Evolutionary conservation across 2,113 vertebrate genomes (phyloP).

Genomic region (Oryzias celebensis): DNA sequence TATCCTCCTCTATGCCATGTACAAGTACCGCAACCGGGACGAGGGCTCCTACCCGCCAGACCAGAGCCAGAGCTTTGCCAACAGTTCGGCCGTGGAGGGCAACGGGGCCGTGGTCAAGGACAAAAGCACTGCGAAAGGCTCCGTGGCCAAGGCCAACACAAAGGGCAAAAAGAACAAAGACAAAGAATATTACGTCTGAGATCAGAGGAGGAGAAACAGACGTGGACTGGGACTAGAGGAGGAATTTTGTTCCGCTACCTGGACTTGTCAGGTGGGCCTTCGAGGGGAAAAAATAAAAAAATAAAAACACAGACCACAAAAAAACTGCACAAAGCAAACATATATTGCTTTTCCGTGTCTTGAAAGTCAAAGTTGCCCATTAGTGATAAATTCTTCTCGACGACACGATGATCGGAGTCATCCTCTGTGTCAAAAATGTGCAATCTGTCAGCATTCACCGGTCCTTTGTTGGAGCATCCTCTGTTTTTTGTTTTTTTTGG

Average conservation of each 20-base stretch:
- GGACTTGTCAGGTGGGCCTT: constrained; percentile 44
- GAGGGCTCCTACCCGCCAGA: constrained; percentile 94
- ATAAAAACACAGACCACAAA: constrained; percentile 1
- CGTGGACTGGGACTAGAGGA: constrained; percentile 46
- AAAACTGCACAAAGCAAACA: constrained; percentile 41
- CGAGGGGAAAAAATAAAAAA: constrained; percentile 33
- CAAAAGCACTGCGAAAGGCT: constrained; percentile 78
- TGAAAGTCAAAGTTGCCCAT: constrained; percentile 48
- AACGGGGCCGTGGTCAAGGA: constrained; percentile 89
- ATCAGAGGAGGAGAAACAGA: constrained; percentile 7
- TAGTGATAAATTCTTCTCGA: constrained; percentile 40
- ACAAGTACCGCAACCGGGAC: constrained; percentile 96
- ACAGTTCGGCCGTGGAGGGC: constrained; percentile 84
- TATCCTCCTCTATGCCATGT: constrained; percentile 98
- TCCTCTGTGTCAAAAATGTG: constrained; percentile 52
- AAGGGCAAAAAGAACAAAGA: constrained; percentile 96
- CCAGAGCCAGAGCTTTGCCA: constrained; percentile 88
- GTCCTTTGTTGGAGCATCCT: constrained; percentile 41
- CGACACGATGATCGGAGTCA: constrained; percentile 45
- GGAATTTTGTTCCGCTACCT: constrained; percentile 43
- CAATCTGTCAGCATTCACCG: constrained; percentile 49
- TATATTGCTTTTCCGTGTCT: constrained; percentile 44
- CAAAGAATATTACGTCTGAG: constrained; percentile 95
- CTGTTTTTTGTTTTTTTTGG: constrained; percentile 40
- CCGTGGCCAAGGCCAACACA: constrained; percentile 82